Percentiles rank a stretch among this genome's conserved stretches.
Evolutionary conservation across 2,797 vertebrate species (phyloP).

Genomic region (Mycteria americana): DNA sequence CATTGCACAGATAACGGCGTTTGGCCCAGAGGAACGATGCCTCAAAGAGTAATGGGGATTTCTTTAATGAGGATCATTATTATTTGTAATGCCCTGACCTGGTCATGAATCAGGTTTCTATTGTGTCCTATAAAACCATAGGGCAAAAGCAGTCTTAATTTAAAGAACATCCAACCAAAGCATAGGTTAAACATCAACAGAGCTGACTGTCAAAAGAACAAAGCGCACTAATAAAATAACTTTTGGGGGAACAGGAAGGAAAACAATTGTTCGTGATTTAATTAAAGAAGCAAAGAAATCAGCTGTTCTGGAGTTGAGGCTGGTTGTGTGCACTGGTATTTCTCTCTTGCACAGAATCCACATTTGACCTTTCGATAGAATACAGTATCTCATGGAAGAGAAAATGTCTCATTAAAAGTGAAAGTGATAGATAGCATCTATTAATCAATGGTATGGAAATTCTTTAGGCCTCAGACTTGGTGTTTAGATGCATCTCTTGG

Average conservation of each 20-base stretch:
- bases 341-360: not conserved
- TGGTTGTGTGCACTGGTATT: not conserved
- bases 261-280: not conserved
- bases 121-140: not conserved
- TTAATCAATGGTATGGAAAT: constrained; percentile 73
- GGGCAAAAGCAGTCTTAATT: not conserved
- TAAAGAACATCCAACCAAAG: not conserved
- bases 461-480: constrained; percentile 48
- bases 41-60: not conserved
- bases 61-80: constrained; percentile 30
- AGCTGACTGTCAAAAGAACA: not conserved
- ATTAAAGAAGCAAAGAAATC: constrained; percentile 3
- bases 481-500: constrained; percentile 68
- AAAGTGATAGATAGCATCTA: constrained; percentile 67
- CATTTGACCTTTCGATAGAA: constrained; percentile 52
- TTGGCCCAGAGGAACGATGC: not conserved
- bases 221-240: not conserved
- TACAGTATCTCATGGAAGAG: constrained; percentile 32
- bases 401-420: constrained; percentile 73
- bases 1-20: not conserved
- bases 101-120: not conserved
- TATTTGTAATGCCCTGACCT: constrained; percentile 40
- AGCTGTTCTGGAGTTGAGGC: not conserved
- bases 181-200: not conserved
- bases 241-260: not conserved